Base-by-base conservation (phyloP, 2,888 invertebrate species). In the Sisyra terminalis region DNA sequence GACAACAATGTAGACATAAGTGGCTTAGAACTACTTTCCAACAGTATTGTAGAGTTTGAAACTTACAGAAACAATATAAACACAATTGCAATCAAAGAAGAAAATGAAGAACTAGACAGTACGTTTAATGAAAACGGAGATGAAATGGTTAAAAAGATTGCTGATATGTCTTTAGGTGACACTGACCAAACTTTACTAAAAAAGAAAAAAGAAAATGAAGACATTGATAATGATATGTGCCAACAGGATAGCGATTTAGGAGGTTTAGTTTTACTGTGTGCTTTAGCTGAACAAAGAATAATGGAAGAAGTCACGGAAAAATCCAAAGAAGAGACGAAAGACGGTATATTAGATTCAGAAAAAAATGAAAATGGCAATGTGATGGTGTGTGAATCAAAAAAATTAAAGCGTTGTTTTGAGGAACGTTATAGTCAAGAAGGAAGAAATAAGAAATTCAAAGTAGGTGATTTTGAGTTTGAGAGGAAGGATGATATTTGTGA, bases 11-110 rank as follows among this genome's bases (percentile, higher is more conserved):
- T 82, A 1, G 86, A 87, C 55, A 63, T 86, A 6, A 85, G 84
- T 50, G 88, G 88, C 0, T 61, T 89, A 29, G 85, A 88, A 56
- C 60, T 88, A 32, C 59, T 88, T 16, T 87, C 87, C 0, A 87
- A 87, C 53, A 87, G 87, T 56, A 86, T 88, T 46, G 84, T 81
- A 44, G 83, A 84, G 51, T 78, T 80, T 50, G 80, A 80, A 53
- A 70, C 71, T 42, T 53, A 63, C 39, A 57, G 61, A 9, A 52
- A 55, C 50, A 48, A 63, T 34, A 59, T 67, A 11, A 57, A 60
- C 10, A 42, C 45, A n/a, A 44, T 46, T 6, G 44, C 46, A 7
- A 34, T 49, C 10, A 60, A 55, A 29, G 58, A 47, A 43, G 47
- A 51, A 48, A 43, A 40, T 18, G 40, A n/a, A 42, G 37, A 42